Conservation (phyloP, 2,113 vertebrate genomes). For the Aythya baeri region DNA sequence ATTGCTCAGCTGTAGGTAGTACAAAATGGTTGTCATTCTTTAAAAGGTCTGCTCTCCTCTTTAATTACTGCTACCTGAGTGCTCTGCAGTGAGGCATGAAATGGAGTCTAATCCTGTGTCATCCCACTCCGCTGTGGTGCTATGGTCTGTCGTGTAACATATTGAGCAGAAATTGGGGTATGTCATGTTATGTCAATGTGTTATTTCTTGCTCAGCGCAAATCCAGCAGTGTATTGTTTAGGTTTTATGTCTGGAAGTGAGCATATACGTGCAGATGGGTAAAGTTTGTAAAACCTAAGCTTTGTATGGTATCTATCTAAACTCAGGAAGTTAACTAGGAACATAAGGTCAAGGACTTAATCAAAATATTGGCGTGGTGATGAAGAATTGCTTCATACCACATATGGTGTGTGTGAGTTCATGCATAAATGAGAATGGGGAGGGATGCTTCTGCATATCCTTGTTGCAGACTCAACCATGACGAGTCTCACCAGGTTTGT, state of each 20-base stretch:
- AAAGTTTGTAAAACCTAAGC: background rate
- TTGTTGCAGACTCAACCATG: background rate
- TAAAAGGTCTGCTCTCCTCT: background rate
- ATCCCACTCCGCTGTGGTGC: background rate
- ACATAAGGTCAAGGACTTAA: constrained; percentile 36
- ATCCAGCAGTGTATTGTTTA: background rate
- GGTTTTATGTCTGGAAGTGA: background rate
- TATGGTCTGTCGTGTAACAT: rapidly evolving
- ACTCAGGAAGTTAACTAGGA: constrained; percentile 44
- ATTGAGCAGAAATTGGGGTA: background rate
- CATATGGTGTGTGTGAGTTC: background rate
- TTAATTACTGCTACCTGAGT: background rate
- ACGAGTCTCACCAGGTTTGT: background rate
- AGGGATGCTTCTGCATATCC: background rate
- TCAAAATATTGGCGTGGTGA: background rate
- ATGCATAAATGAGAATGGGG: background rate
- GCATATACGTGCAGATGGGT: background rate
- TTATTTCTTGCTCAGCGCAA: background rate
- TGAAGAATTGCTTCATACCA: background rate
- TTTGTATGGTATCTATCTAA: background rate
- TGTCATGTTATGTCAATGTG: background rate
- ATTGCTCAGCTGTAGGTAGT: background rate
- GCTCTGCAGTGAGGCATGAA: background rate
- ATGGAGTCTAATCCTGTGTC: background rate
- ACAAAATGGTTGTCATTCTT: background rate